A percentile compares a stretch with the other conserved stretches of the same genome.
phyloP scores from a whole-genome alignment of 2,113 vertebrate species.

The Arenaria interpres region DNA sequence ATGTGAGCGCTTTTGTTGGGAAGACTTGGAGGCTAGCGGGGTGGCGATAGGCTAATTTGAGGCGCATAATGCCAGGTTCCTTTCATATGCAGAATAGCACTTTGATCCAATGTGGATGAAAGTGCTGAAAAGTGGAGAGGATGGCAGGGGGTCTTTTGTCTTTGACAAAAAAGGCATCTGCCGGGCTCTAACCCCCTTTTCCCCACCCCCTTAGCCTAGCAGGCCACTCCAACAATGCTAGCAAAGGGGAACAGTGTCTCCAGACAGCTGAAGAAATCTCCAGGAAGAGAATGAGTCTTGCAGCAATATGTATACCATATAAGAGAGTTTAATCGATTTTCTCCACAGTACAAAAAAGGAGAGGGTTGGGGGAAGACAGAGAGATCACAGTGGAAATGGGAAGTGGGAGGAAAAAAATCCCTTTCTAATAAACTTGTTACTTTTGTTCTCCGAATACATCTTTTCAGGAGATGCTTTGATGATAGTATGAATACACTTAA shows the following conservation, averaged over 20 bases:
- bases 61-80: constrained; percentile 64
- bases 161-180: constrained; percentile 90
- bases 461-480: constrained; percentile 62
- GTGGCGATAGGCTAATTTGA: constrained; percentile 77
- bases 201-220: constrained; percentile 64
- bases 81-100: constrained; percentile 83
- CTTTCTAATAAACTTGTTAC: constrained; percentile 73
- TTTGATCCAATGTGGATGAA: constrained; percentile 81
- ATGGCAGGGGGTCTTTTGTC: constrained; percentile 83
- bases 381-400: not conserved
- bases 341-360: constrained; percentile 62
- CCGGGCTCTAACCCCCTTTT: constrained; percentile 68
- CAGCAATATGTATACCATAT: constrained; percentile 13
- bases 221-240: constrained; percentile 73
- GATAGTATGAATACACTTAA: constrained; percentile 41
- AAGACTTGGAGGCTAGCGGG: constrained; percentile 67
- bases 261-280: constrained; percentile 63
- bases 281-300: constrained; percentile 47
- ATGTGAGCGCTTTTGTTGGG: constrained; percentile 75
- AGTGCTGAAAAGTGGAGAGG: constrained; percentile 75
- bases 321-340: constrained; percentile 68
- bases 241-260: constrained; percentile 76
- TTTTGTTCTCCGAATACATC: constrained; percentile 39
- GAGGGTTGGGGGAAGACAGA: not conserved
- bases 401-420: not conserved